Conservation (phyloP, 2,113 vertebrate genomes). For the Chauna torquata region DNA sequence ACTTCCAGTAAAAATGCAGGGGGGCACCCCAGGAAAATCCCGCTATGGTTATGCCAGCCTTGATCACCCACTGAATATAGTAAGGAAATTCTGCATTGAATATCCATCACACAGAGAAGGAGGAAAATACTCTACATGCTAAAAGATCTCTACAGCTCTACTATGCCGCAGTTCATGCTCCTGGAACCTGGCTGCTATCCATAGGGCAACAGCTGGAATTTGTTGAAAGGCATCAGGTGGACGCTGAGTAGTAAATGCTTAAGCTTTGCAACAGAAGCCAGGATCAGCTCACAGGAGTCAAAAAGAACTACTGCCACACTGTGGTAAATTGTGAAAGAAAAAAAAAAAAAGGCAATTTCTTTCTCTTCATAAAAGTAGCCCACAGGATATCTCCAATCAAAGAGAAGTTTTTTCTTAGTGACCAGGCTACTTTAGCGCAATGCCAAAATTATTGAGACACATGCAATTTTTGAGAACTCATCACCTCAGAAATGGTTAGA, state of each 20-base stretch:
- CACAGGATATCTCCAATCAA: not conserved
- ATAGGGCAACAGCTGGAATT: not conserved
- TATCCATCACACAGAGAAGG: not conserved
- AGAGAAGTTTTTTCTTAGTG: not conserved
- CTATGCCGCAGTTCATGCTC: not conserved
- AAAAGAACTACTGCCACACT: slow-evolving; percentile 2
- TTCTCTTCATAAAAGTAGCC: not conserved
- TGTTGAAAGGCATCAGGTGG: not conserved
- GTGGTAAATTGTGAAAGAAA: not conserved
- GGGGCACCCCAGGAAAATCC: not conserved
- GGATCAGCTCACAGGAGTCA: not conserved
- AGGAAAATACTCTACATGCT: not conserved
- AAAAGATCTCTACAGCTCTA: not conserved
- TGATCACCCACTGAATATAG: not conserved
- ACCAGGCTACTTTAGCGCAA: not conserved
- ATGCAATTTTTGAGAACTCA: not conserved
- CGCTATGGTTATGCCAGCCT: not conserved
- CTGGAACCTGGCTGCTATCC: not conserved
- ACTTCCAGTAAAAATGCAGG: not conserved
- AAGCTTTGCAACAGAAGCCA: not conserved
- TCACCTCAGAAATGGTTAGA: not conserved
- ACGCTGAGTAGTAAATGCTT: not conserved
- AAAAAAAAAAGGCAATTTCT: not conserved
- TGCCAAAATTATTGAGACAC: not conserved
- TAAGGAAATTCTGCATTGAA: not conserved